These are phyloP conservation scores for Pachycephala philippinensis DNA, from an alignment of 2,113 vertebrate genomes.

Conservation along the genomic window DNA sequence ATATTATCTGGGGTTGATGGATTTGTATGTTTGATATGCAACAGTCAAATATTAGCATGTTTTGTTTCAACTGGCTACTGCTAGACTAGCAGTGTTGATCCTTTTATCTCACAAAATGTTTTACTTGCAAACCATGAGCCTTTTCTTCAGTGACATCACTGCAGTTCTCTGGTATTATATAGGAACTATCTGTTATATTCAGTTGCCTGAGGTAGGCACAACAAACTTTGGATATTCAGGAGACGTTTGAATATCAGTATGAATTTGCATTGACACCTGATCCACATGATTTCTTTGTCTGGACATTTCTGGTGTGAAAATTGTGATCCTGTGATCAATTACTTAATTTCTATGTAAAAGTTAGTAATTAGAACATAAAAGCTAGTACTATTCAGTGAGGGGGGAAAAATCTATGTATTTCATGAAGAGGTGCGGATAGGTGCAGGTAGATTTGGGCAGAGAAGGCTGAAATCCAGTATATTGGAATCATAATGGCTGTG, in stretches of 20 bases:
- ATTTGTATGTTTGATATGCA: not conserved
- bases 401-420: accelerated
- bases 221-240: not conserved
- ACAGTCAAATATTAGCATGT: not conserved
- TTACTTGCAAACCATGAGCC: not conserved
- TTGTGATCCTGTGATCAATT: not conserved
- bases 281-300: not conserved
- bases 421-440: not conserved
- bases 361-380: not conserved
- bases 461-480: not conserved
- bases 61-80: not conserved
- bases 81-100: accelerated
- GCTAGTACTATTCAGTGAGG: not conserved
- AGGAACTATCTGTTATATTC: not conserved
- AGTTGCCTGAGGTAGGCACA: not conserved
- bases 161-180: not conserved
- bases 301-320: not conserved
- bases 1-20: not conserved
- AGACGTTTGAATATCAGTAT: not conserved
- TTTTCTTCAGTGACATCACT: not conserved
- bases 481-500: not conserved
- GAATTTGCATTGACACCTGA: not conserved
- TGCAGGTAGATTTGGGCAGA: not conserved
- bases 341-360: not conserved
- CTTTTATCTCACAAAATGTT: not conserved